Base-by-base conservation (phyloP, 2,888 invertebrate species). In the Agrotis segetum region DNA sequence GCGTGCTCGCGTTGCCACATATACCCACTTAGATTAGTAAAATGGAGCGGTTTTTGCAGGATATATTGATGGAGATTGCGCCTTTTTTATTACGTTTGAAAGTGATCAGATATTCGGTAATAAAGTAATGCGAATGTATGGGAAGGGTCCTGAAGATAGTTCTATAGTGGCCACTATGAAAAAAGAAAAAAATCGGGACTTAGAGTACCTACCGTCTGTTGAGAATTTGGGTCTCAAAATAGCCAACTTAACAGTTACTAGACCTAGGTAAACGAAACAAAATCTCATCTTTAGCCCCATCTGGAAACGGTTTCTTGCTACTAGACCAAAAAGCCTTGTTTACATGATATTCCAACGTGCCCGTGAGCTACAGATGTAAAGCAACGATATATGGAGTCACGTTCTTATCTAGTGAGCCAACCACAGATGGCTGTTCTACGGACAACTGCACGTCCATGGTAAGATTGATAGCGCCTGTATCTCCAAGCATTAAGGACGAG, bases 301-400 rank as follows among this genome's bases (percentile, higher is more conserved):
- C 71, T 49, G 21, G 21, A 16, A 71, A 70, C 24, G 14, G 19
- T 77, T 75, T 70, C 53, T 60, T 63, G 49, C 67, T 67, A 72
- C 59, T 67, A 63, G 63, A 77, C 53, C 21, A 82, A 77, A 69
- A 50, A 40, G 34, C 29, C 29, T 46, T 64, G 65, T 81, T 79
- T 58, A 60, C 50, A 34, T 56, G 53, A 62, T 81, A 67, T 74
- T 82, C 74, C 53, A 75, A 53, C 61, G 61, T 70, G 55, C 50
- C 69, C 69, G 64, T 75, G 67, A 82, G 75, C 67, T 70, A 74
- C 65, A 77, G 88, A 88, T 88, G 70, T 83, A 79, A 82, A 82
- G 71, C 63, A 74, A 76, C 71, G 89, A 91, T 89, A 87, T 83
- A 88, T 87, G 85, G 68, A 85, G 89, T 90, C 91, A 90, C 91